phyloP scores from a whole-genome alignment of 2,113 vertebrate genomes.

The Meriones unguiculatus region DNA sequence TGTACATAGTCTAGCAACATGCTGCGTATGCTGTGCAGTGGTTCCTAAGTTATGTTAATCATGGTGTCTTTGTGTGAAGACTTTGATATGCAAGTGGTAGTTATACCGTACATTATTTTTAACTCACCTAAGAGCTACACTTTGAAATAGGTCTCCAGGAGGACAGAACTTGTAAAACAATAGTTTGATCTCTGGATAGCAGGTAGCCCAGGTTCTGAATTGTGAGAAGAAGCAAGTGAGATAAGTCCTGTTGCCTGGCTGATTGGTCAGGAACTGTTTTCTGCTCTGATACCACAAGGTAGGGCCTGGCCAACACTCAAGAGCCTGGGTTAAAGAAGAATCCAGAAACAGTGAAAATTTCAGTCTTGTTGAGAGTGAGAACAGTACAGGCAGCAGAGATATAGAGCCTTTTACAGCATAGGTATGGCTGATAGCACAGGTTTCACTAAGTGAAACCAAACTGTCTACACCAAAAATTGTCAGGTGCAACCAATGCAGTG shows the following conservation, averaged over 20 bases:
- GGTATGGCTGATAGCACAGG: neutral
- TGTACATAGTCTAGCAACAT: neutral
- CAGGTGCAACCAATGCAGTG: neutral
- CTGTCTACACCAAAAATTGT: neutral
- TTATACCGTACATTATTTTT: neutral
- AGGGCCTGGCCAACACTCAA: neutral
- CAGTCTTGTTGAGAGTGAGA: conserved; percentile 17
- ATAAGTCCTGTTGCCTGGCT: neutral
- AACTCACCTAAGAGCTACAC: neutral
- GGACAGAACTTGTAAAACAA: neutral
- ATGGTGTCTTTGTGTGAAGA: neutral
- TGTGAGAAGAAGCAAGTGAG: neutral
- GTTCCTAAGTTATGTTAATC: neutral
- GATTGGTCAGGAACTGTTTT: neutral
- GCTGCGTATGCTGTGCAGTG: neutral
- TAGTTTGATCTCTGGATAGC: neutral
- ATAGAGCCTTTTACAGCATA: neutral
- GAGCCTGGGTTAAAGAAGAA: neutral
- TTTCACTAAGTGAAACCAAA: neutral
- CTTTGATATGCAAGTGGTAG: neutral
- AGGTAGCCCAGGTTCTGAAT: neutral
- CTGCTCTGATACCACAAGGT: neutral
- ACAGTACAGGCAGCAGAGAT: neutral
- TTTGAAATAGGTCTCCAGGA: neutral
- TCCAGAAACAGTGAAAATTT: neutral